Percentiles rank a stretch among this genome's conserved stretches.
Evolutionary conservation across 2,113 vertebrate genomes (phyloP).

Genomic region (cattle (Bos taurus)): ARS-UCD2.0 NC_037350.1:6566001-6566500

Average conservation of each 20-base stretch:
- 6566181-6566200: background rate
- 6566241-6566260: background rate
- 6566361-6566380: background rate
- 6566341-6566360: background rate
- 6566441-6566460: background rate
- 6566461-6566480: background rate
- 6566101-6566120: background rate
- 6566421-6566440: accelerated
- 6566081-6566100: background rate
- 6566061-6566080: background rate
- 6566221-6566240: background rate
- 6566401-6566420: accelerated
- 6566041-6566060: background rate
- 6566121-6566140: background rate
- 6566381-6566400: background rate
- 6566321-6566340: background rate
- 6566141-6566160: background rate
- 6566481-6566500: accelerated
- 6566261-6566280: background rate
- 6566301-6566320: background rate
- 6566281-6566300: background rate
- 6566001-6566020: background rate
- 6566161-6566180: background rate
- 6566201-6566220: background rate
- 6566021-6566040: background rate